Conservation (phyloP, 2,797 vertebrate species). For the Lagorchestes hirsutus region DNA sequence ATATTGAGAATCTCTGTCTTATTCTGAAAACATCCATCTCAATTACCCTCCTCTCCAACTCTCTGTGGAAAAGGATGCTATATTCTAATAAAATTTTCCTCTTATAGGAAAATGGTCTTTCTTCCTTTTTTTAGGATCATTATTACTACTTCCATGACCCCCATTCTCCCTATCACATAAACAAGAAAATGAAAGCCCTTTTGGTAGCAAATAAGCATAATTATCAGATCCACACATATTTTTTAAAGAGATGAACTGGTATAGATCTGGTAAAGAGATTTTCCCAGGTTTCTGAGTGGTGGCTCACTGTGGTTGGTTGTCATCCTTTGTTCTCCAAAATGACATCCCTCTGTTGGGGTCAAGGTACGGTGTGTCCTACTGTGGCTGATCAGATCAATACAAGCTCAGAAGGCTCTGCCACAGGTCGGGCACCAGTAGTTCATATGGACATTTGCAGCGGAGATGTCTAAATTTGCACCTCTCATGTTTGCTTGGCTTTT, state of each 20-base stretch:
- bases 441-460: too few species aligned
- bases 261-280: neutral
- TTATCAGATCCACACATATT: neutral
- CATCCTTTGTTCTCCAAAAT: neutral
- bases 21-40: neutral
- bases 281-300: neutral
- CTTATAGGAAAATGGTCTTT: neutral
- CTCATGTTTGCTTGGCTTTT: too few species aligned
- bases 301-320: neutral
- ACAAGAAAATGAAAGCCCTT: neutral
- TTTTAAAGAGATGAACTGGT: neutral
- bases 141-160: neutral
- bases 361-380: neutral
- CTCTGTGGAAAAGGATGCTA: neutral
- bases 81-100: neutral
- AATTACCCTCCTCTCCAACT: neutral
- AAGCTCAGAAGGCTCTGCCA: too few species aligned
- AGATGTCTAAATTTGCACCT: too few species aligned
- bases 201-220: neutral
- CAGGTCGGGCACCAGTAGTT: too few species aligned
- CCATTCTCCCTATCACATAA: neutral
- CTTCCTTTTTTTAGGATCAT: neutral
- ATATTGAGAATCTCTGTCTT: neutral
- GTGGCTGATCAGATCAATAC: neutral
- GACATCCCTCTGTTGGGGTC: neutral